phyloP scores from a whole-genome alignment of 92 coral and sea anemone genomes.

The Diadumene lineata region DNA sequence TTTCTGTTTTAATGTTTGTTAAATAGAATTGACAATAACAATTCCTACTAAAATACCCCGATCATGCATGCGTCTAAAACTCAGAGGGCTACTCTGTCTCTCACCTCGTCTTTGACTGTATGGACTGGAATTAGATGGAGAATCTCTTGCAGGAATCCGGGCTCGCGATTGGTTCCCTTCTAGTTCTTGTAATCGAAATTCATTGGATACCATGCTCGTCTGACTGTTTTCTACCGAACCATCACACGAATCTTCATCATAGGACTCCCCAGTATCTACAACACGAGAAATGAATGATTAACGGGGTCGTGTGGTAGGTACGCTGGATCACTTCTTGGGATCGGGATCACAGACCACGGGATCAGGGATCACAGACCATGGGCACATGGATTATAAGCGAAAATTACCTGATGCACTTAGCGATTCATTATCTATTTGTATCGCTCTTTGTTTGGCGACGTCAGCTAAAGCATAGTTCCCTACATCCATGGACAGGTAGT shows the following conservation, averaged over 20 bases:
- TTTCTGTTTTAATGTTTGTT: no score
- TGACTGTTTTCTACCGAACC: slow-evolving; percentile 35
- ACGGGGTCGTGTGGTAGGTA: no score
- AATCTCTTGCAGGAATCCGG: slow-evolving; percentile 3
- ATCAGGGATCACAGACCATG: neutral
- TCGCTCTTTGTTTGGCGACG: slow-evolving; percentile 90
- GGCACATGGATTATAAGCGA: neutral
- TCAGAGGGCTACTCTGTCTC: no score
- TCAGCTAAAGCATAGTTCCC: slow-evolving; percentile 86
- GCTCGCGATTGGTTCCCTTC: slow-evolving; percentile 29
- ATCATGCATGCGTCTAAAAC: no score
- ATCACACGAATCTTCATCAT: slow-evolving; percentile 69
- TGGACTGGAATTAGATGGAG: neutral
- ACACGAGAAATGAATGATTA: neutral
- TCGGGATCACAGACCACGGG: neutral
- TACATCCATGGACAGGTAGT: slow-evolving; percentile 83
- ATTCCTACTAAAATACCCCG: no score
- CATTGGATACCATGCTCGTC: slow-evolving; percentile 25
- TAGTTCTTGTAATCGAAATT: slow-evolving; percentile 10
- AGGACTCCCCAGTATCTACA: slow-evolving; percentile 80
- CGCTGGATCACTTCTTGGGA: no score
- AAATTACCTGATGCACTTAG: slow-evolving; percentile 77
- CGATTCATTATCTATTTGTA: slow-evolving; percentile 89
- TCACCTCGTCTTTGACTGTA: slow-evolving; percentile 18
- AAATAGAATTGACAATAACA: no score